Conservation (phyloP, 2,797 vertebrate species). For the Fistularia commersonii region DNA sequence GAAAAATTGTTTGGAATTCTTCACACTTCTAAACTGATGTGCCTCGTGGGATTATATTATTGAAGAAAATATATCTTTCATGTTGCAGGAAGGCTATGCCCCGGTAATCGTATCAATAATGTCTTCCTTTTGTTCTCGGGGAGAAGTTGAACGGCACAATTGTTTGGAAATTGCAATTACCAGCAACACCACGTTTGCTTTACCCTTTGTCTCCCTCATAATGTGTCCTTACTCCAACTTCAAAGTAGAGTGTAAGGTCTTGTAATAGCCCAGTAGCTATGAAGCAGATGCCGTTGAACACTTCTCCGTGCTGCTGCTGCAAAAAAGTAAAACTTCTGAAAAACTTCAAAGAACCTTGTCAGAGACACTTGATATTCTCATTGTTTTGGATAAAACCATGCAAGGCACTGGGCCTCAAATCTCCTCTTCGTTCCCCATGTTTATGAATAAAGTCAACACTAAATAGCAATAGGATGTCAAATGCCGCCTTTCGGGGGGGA, state of each 20-base stretch:
- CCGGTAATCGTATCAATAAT: constrained; percentile 74
- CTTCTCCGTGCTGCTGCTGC: constrained; percentile 11
- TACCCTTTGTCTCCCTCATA: constrained; percentile 60
- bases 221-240: constrained; percentile 58
- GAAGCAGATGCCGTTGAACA: constrained; percentile 45
- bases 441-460: constrained; percentile 61
- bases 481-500: constrained; percentile 49
- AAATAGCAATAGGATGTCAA: constrained; percentile 62
- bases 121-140: constrained; percentile 74
- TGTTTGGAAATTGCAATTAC: constrained; percentile 74
- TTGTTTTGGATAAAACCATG: constrained; percentile 33
- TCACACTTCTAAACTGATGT: constrained; percentile 73
- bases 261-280: constrained; percentile 60
- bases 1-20: constrained; percentile 71
- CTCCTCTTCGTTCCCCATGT: constrained; percentile 44
- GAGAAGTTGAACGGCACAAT: constrained; percentile 65
- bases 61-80: constrained; percentile 71
- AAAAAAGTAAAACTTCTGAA: constrained; percentile 56
- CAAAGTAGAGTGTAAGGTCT: constrained; percentile 56
- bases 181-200: constrained; percentile 48
- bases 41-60: constrained; percentile 75
- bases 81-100: constrained; percentile 72
- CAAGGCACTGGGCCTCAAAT: constrained; percentile 40
- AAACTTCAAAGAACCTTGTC: constrained; percentile 62
- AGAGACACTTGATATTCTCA: constrained; percentile 39